Evolutionary conservation across 2,888 invertebrate species (phyloP).

Genomic region (Hyposoter dolosus): DNA sequence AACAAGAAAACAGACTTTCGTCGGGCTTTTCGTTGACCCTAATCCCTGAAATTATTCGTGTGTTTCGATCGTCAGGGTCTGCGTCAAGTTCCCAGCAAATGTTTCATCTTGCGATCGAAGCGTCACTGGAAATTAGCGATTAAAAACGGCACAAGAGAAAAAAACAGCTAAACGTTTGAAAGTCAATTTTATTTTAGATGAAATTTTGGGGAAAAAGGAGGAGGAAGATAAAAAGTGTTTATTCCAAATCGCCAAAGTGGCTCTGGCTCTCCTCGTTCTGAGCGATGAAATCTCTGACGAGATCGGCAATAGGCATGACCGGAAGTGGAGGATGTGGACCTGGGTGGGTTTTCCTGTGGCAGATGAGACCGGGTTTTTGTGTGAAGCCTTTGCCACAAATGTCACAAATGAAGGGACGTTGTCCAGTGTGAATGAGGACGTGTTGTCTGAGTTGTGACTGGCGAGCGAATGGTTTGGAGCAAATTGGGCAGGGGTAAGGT

Average conservation of each 20-base stretch:
- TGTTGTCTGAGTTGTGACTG: conserved; percentile 82
- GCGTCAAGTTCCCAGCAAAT: too few relatives aligned
- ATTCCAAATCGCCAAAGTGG: conserved; percentile 52
- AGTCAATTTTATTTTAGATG: neutral
- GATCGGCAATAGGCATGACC: conserved; percentile 83
- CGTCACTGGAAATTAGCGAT: too few relatives aligned
- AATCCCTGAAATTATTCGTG: too few relatives aligned
- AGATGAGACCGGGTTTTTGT: conserved; percentile 83
- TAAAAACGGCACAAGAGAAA: too few relatives aligned
- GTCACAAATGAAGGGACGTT: conserved; percentile 82
- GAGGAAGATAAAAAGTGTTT: neutral
- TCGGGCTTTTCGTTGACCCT: too few relatives aligned
- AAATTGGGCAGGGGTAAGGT: conserved; percentile 82
- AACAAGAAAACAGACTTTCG: too few relatives aligned
- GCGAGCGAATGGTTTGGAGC: conserved; percentile 81
- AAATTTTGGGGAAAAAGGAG: neutral
- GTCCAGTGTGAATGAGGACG: conserved; percentile 82
- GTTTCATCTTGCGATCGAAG: too few relatives aligned
- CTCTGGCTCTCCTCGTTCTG: conserved; percentile 64
- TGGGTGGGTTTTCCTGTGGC: conserved; percentile 83
- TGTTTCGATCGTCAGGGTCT: too few relatives aligned
- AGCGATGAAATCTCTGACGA: conserved; percentile 82
- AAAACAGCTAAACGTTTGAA: neutral
- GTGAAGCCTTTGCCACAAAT: conserved; percentile 83
- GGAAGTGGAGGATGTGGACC: conserved; percentile 82